These are phyloP conservation scores for Ochropacha duplaris DNA, from an alignment of 2,888 invertebrate species.

Conservation along the genomic window DNA sequence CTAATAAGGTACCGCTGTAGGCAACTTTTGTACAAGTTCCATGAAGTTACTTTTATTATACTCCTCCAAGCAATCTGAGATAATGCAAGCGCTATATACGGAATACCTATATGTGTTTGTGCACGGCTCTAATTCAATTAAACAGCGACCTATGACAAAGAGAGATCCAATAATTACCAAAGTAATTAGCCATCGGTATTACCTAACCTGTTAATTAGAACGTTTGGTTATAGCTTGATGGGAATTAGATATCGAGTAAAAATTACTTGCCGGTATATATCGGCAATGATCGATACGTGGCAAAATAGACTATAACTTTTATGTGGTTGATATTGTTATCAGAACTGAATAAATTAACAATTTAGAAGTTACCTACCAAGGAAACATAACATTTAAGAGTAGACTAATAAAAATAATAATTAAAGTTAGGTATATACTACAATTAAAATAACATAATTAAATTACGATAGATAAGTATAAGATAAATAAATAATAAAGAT, in stretches of 20 bases:
- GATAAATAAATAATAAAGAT: too few relatives aligned
- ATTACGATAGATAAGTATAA: too few relatives aligned
- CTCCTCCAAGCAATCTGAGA: slow-evolving; percentile 5
- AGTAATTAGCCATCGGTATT: neutral
- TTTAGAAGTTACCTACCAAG: too few relatives aligned
- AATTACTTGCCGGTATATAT: too few relatives aligned
- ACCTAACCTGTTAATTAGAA: neutral
- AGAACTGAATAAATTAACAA: too few relatives aligned
- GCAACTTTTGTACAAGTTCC: slow-evolving; percentile 18
- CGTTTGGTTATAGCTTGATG: neutral
- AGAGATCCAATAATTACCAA: neutral
- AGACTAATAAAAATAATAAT: too few relatives aligned
- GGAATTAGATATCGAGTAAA: neutral
- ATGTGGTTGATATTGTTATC: too few relatives aligned
- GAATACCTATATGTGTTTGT: neutral
- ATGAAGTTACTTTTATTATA: slow-evolving; percentile 7
- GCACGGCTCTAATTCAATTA: neutral
- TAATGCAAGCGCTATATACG: neutral
- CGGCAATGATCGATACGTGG: too few relatives aligned
- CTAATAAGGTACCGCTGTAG: slow-evolving; percentile 48
- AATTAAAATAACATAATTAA: too few relatives aligned
- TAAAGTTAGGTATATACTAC: too few relatives aligned
- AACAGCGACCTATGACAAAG: neutral
- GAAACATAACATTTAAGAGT: too few relatives aligned
- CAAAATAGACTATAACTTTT: too few relatives aligned